Conservation (phyloP, 2,888 invertebrate genomes). For the Ypsolopha scabrella region DNA sequence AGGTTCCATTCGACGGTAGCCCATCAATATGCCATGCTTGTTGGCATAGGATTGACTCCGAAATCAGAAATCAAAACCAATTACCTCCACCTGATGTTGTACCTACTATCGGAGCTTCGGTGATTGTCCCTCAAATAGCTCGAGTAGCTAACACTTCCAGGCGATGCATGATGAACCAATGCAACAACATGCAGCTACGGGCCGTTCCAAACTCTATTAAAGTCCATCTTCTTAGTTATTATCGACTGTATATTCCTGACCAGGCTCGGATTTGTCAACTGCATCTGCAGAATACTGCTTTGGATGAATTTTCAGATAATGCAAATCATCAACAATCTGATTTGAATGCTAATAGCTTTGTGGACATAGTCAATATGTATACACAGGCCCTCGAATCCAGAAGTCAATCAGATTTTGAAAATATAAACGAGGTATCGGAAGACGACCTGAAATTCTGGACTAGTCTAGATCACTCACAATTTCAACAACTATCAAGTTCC, state of each 20-base stretch:
- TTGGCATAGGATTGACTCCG: slow-evolving; percentile 8
- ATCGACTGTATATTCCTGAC: slow-evolving; percentile 3
- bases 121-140: slow-evolving; percentile 4
- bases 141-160: slow-evolving; percentile 9
- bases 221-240: slow-evolving; percentile 5
- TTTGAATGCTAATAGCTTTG: not conserved
- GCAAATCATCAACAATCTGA: slow-evolving; percentile 5
- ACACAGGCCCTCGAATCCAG: not conserved
- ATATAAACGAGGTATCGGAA: not conserved
- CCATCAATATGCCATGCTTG: too few relatives aligned
- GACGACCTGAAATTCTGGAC: slow-evolving; percentile 1
- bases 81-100: not conserved
- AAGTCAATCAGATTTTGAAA: not conserved
- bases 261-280: slow-evolving; percentile 4
- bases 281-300: slow-evolving; percentile 1
- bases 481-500: slow-evolving; percentile 2
- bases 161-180: slow-evolving; percentile 8
- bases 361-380: not conserved
- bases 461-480: slow-evolving; percentile 2
- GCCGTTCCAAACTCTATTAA: slow-evolving; percentile 5
- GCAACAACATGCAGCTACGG: slow-evolving; percentile 6
- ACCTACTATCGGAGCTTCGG: slow-evolving; percentile 6
- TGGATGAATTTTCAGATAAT: slow-evolving; percentile 4
- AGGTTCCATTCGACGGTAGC: too few relatives aligned
- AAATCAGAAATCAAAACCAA: slow-evolving; percentile 5